phyloP scores from a whole-genome alignment of 2,888 invertebrate genomes.

The Thereva unica region DNA sequence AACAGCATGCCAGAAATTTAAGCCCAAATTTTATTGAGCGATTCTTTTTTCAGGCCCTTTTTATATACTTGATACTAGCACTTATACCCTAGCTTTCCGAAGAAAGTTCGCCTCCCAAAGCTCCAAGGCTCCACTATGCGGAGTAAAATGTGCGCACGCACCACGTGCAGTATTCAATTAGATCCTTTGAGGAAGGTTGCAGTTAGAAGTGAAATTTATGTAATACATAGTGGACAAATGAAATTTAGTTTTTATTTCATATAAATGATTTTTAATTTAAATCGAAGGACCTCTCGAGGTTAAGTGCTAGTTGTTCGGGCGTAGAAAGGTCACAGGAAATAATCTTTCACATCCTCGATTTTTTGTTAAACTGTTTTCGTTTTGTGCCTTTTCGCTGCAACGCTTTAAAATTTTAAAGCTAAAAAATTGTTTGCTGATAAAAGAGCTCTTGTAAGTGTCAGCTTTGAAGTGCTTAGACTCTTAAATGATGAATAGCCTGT shows the following conservation, averaged over 20 bases:
- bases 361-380: slow-evolving; percentile 8
- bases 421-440: slow-evolving; percentile 32
- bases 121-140: slow-evolving; percentile 35
- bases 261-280: too few relatives aligned
- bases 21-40: too few relatives aligned
- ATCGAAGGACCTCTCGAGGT: too few relatives aligned
- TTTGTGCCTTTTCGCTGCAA: slow-evolving; percentile 27
- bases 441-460: slow-evolving; percentile 33
- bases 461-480: slow-evolving; percentile 11
- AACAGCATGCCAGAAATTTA: too few relatives aligned
- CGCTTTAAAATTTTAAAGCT: slow-evolving; percentile 27
- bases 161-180: slow-evolving; percentile 53
- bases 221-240: not conserved
- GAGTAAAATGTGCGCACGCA: slow-evolving; percentile 56
- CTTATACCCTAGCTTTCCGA: not conserved
- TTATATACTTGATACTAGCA: too few relatives aligned
- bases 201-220: slow-evolving; percentile 26
- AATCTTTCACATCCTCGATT: slow-evolving; percentile 24
- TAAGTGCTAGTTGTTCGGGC: too few relatives aligned
- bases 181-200: slow-evolving; percentile 15
- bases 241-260: too few relatives aligned
- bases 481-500: slow-evolving; percentile 1
- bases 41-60: too few relatives aligned
- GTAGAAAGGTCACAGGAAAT: not conserved
- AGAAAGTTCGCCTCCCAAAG: slow-evolving; percentile 19